Base-by-base conservation (phyloP, 2,113 vertebrate species). In the Bathybates hornii region DNA sequence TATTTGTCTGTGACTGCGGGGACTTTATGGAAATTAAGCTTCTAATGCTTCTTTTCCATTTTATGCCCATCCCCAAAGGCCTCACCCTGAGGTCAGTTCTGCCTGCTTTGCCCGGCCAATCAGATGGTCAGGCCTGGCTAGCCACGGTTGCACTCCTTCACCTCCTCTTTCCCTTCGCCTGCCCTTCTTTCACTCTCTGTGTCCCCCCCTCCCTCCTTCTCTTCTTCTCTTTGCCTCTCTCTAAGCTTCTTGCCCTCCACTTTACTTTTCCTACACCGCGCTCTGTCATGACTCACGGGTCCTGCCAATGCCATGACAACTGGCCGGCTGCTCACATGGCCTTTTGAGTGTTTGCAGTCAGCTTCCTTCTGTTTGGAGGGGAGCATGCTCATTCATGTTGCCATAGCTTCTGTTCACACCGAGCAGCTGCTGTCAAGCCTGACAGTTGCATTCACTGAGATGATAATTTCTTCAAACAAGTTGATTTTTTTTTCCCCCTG, bases 261-360 rank as follows among this genome's bases (percentile, higher is more conserved):
- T 95, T 92, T 94, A 91, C 89, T 94, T 95, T 96, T 95, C 95
- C 95, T 90, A 94, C 90, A 5, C 83, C 29, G 86, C 83, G 89
- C 87, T 92, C 89, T 88, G 92, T 89, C 90, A 93, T 95, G 95
- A 96, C 95, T 96, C 95, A 96, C 88, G 81, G 87, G 91, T 91
- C 90, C 92, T 86, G 91, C 91, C 56, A 86, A 90, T 92, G 90
- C 94, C 94, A 95, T 96, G 94, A 89, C 93, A 92, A 96, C 93
- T 9, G 78, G 68, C 87, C 66, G 88, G 66, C 89, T 50, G 92
- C 92, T 96, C 92, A 93, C 93, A 89, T 92, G 91, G 92, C 91
- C 88, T 36, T 80, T 66, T 83, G 63, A 78, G 85, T 94, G 94
- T 96, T 95, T 95, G 93, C 92, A 83, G 90, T 88, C 78, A 11